phyloP scores from a whole-genome alignment of 1,140 invertebrate genomes.

The Plodia interpunctella region DNA sequence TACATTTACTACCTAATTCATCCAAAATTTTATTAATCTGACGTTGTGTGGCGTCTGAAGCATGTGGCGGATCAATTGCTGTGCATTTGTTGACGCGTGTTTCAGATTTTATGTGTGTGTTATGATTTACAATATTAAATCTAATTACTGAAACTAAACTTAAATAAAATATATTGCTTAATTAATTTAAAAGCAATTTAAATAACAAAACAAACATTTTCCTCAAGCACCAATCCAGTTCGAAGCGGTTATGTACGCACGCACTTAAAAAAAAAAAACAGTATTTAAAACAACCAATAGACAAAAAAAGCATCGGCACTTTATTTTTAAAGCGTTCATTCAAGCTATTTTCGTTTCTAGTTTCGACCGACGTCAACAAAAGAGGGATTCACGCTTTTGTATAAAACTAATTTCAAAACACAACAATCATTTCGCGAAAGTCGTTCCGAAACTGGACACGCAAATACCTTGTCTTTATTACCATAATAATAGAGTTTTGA shows the following conservation, averaged over 20 bases:
- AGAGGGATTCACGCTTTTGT: not conserved
- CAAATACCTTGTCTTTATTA: not conserved
- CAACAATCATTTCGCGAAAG: not conserved
- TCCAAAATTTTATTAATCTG: no score
- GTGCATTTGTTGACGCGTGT: no score
- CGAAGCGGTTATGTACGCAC: not conserved
- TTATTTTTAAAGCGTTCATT: slow-evolving; percentile 3
- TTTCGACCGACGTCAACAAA: not conserved
- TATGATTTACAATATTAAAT: no score
- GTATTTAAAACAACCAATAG: not conserved
- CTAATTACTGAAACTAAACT: not conserved
- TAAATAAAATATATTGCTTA: no score
- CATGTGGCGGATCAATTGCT: no score
- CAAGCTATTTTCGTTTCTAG: not conserved
- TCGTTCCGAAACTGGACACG: not conserved
- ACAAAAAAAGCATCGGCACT: not conserved
- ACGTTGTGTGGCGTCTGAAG: no score
- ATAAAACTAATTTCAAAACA: slow-evolving; percentile 3
- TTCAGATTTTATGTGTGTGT: no score
- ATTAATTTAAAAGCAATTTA: not conserved
- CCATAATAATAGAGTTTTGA: not conserved
- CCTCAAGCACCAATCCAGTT: not conserved
- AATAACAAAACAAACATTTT: not conserved
- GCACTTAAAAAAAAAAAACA: not conserved
- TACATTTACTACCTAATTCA: no score